These are phyloP conservation scores for Diplodus sargus DNA, from an alignment of 2,797 vertebrate species.

Conservation along the genomic window DNA sequence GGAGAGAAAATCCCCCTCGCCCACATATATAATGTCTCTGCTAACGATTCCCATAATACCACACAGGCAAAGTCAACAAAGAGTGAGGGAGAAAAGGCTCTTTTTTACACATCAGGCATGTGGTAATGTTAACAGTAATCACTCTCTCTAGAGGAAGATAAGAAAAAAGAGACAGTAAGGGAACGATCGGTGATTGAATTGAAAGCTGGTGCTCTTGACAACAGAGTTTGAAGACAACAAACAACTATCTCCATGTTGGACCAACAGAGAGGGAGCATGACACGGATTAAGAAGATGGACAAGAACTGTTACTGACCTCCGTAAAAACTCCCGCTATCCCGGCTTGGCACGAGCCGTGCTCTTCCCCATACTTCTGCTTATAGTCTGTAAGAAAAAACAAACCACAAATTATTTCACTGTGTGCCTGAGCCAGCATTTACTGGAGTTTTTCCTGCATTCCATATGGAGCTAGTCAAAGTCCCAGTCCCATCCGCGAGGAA, in stretches of 20 bases:
- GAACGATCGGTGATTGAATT: not conserved
- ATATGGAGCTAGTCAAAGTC: conserved; percentile 86
- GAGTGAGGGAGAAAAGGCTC: not conserved
- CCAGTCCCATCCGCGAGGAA: conserved; percentile 77
- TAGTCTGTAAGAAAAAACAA: conserved; percentile 90
- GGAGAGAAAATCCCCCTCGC: not conserved
- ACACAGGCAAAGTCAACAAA: conserved; percentile 37
- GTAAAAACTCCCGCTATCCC: conserved; percentile 96
- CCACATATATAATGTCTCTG: conserved; percentile 1
- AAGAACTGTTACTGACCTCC: conserved; percentile 88
- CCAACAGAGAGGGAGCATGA: conserved; percentile 38
- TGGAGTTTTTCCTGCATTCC: conserved; percentile 86
- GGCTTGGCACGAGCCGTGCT: conserved; percentile 98
- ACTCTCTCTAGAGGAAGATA: conserved; percentile 3
- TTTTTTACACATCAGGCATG: conserved; percentile 19
- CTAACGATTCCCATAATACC: conserved; percentile 22
- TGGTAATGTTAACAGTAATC: conserved; percentile 11
- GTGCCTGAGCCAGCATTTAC: conserved; percentile 84
- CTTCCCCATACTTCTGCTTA: conserved; percentile 99
- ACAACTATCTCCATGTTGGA: conserved; percentile 11
- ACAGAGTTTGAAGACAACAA: conserved; percentile 24
- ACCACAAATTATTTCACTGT: conserved; percentile 84
- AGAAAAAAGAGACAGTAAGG: not conserved
- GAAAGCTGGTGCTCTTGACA: not conserved
- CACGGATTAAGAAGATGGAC: conserved; percentile 62